Conservation (phyloP, 2,797 vertebrate species). For the Chelonia mydas region DNA sequence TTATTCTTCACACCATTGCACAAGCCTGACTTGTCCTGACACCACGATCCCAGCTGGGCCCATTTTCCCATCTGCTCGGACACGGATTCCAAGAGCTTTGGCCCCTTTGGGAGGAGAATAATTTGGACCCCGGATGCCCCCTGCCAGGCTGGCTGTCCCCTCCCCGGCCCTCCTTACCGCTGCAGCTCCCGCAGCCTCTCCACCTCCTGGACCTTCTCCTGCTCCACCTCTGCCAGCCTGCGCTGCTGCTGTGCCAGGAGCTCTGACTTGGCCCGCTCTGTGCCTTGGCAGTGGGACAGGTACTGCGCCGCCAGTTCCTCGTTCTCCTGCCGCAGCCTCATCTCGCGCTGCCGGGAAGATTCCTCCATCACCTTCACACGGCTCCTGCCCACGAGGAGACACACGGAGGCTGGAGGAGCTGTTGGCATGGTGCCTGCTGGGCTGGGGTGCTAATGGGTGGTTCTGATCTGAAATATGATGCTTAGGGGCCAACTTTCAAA, state of each 20-base stretch:
- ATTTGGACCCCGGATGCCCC: background rate
- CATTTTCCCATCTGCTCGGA: fast-evolving
- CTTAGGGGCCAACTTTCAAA: background rate
- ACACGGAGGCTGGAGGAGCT: background rate
- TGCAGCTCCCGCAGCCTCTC: constrained; percentile 89
- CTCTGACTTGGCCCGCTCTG: constrained; percentile 83
- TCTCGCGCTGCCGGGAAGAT: constrained; percentile 82
- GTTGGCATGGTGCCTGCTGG: background rate
- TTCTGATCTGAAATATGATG: background rate
- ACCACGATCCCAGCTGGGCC: background rate
- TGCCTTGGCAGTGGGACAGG: constrained; percentile 66
- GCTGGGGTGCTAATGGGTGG: background rate
- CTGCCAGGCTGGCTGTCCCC: background rate
- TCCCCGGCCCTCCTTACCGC: constrained; percentile 75
- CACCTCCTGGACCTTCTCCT: constrained; percentile 86
- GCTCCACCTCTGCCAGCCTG: constrained; percentile 80
- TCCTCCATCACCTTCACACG: constrained; percentile 87
- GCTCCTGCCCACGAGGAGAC: constrained; percentile 72
- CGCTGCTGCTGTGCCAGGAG: constrained; percentile 87
- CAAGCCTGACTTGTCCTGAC: background rate
- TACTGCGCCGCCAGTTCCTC: constrained; percentile 84
- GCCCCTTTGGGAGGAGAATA: fast-evolving
- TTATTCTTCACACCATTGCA: background rate
- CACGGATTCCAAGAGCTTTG: fast-evolving
- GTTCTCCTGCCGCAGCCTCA: constrained; percentile 80